Evolutionary conservation across 2,797 vertebrate genomes (phyloP).

Genomic region (Cirrhinus mrigala): DNA sequence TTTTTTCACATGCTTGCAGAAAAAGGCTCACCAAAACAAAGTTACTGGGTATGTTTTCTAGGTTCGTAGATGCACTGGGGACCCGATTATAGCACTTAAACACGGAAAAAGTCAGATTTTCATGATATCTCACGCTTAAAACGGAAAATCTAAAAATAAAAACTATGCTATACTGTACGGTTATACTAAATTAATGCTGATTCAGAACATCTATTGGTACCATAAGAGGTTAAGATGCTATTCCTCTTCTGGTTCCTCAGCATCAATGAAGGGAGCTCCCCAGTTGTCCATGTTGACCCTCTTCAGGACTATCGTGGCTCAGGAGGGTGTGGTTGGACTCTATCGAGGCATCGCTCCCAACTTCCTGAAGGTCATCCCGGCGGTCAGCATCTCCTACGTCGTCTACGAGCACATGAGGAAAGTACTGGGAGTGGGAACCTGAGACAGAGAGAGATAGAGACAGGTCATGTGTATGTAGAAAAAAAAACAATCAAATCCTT

Average conservation of each 20-base stretch:
- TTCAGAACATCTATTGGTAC: background rate
- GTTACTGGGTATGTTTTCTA: no score
- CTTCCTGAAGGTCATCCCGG: conserved; percentile 96
- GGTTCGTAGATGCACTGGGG: no score
- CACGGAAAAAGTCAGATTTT: no score
- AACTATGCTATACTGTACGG: no score
- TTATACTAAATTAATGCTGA: background rate
- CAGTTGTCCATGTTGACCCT: conserved; percentile 89
- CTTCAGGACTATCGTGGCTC: conserved; percentile 85
- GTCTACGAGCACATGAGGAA: conserved; percentile 96
- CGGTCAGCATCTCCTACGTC: conserved; percentile 96
- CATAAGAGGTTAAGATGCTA: background rate
- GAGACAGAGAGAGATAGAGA: conserved; percentile 42
- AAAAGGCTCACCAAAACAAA: no score
- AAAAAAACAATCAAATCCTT: background rate
- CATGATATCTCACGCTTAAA: no score
- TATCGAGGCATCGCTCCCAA: conserved; percentile 97
- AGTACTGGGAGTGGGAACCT: conserved; percentile 81
- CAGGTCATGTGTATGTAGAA: background rate
- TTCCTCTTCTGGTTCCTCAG: conserved; percentile 70
- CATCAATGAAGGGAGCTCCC: conserved; percentile 82
- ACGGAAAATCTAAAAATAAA: no score
- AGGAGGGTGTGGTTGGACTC: conserved; percentile 91
- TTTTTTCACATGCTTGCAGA: no score
- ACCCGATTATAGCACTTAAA: no score